These are phyloP conservation scores for Macrobrachium rosenbergii DNA, from an alignment of 1,140 invertebrate species.

Conservation along the genomic window DNA sequence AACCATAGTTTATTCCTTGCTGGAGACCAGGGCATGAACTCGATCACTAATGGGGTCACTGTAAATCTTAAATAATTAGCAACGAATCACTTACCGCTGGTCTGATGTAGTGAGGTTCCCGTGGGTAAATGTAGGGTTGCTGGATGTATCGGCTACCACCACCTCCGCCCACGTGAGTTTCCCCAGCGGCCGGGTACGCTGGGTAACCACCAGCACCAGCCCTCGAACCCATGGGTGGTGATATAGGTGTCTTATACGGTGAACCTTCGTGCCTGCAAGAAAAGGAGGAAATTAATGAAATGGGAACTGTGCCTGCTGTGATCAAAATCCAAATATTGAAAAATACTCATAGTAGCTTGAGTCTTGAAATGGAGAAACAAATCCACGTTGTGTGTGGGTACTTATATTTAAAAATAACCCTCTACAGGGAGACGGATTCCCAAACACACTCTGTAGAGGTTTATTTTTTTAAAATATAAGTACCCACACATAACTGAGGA, in stretches of 20 bases:
- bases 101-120: slow-evolving; percentile 46
- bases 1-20: too few species aligned
- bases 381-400: too few species aligned
- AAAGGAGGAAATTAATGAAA: not conserved
- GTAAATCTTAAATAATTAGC: too few species aligned
- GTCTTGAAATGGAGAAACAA: too few species aligned
- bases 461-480: too few species aligned
- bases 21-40: too few species aligned
- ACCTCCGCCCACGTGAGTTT: slow-evolving; percentile 39
- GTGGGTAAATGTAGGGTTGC: slow-evolving; percentile 41
- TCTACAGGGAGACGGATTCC: too few species aligned
- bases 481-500: too few species aligned
- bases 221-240: slow-evolving; percentile 50
- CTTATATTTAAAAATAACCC: too few species aligned
- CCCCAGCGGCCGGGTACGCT: slow-evolving; percentile 41
- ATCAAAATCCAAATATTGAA: not conserved
- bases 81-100: slow-evolving; percentile 32
- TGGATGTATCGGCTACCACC: slow-evolving; percentile 54
- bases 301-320: not conserved
- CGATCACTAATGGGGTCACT: too few species aligned
- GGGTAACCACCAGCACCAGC: slow-evolving; percentile 53
- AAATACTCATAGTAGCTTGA: too few species aligned
- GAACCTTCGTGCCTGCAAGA: slow-evolving; percentile 54
- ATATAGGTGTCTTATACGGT: slow-evolving; percentile 59
- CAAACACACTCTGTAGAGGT: too few species aligned